phyloP scores from a whole-genome alignment of 2,113 vertebrate species.

The Bos indicus region DNA sequence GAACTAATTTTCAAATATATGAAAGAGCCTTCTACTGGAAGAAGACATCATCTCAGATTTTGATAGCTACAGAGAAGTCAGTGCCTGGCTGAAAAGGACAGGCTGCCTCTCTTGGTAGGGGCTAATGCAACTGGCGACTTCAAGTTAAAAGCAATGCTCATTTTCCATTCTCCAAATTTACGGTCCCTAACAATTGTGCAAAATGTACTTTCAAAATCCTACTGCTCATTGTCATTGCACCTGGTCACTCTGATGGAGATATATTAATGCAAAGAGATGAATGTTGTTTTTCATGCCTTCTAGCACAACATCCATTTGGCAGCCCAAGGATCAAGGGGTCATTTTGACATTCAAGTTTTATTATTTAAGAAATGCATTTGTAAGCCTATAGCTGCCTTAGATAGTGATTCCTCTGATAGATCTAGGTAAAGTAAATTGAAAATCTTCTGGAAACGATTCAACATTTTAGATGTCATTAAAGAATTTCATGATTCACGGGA shows the following conservation, averaged over 20 bases:
- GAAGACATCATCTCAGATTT: neutral
- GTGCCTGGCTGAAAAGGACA: neutral
- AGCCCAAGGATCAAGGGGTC: neutral
- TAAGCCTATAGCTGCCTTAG: neutral
- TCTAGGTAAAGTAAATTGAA: neutral
- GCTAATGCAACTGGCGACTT: neutral
- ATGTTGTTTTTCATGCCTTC: neutral
- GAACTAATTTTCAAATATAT: neutral
- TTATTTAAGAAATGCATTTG: neutral
- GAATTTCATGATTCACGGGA: neutral
- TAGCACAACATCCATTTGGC: neutral
- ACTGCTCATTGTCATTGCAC: neutral
- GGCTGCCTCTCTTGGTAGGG: neutral
- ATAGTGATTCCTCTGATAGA: neutral
- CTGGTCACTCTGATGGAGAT: neutral
- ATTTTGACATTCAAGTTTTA: neutral
- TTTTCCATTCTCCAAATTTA: neutral
- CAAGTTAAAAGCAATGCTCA: neutral
- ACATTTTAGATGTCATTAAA: neutral
- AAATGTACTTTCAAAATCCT: neutral
- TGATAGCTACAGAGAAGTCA: neutral
- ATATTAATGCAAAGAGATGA: neutral
- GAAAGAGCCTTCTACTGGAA: neutral
- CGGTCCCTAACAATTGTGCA: rapidly evolving
- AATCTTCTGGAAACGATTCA: neutral